Conservation (phyloP, 2,888 invertebrate species). For the Rapana venosa region DNA sequence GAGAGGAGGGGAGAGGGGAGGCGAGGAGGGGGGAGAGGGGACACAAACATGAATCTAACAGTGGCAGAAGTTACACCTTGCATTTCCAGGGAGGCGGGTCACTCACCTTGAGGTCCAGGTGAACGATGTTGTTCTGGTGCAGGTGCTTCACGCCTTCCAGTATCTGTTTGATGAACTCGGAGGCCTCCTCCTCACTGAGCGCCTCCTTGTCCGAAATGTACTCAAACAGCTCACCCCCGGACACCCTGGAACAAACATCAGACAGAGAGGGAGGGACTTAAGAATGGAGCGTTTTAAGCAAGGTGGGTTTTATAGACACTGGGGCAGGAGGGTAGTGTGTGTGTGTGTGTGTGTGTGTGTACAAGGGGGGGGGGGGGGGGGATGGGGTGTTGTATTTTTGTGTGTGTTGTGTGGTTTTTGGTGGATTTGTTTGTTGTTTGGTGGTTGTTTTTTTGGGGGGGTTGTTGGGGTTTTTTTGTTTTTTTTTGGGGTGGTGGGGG, state of each 20-base stretch:
- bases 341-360: slow-evolving; percentile 22
- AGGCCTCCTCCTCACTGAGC: slow-evolving; percentile 82
- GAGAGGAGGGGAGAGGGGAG: too few species aligned
- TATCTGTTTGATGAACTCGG: slow-evolving; percentile 83
- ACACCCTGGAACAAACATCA: slow-evolving; percentile 24
- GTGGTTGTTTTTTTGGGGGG: too few species aligned
- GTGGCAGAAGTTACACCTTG: neutral
- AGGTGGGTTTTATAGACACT: neutral
- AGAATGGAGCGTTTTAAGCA: neutral
- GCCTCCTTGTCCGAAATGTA: slow-evolving; percentile 81
- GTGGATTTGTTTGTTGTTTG: too few species aligned
- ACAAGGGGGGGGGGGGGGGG: too few species aligned
- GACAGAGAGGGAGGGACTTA: too few species aligned
- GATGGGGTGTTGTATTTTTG: too few species aligned
- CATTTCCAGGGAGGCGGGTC: neutral
- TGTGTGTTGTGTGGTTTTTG: too few species aligned
- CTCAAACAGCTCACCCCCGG: slow-evolving; percentile 84
- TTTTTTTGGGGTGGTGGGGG: too few species aligned
- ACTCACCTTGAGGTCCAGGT: slow-evolving; percentile 83
- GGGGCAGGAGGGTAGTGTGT: neutral
- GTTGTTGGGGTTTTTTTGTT: too few species aligned
- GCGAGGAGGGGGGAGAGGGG: too few species aligned
- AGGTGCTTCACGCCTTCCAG: slow-evolving; percentile 83
- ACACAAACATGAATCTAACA: neutral
- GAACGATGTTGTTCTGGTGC: slow-evolving; percentile 83